Percentiles rank a stretch among this genome's conserved stretches.
phyloP scores from a whole-genome alignment of 2,797 vertebrate genomes.

The Nasua narica region DNA sequence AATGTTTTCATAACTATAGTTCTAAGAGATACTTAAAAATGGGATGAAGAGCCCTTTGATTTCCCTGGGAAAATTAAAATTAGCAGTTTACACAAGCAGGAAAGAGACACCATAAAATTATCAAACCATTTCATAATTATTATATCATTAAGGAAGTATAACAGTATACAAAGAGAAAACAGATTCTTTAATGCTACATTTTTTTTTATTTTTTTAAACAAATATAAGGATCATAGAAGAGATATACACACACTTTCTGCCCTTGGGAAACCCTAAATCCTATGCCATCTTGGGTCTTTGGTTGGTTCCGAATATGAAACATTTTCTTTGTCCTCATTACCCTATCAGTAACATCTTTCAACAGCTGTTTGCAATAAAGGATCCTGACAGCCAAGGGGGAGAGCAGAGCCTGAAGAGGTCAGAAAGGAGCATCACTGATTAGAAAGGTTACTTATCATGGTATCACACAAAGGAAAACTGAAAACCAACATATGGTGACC shows the following conservation, averaged over 20 bases:
- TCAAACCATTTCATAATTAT: not conserved
- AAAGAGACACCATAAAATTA: not conserved
- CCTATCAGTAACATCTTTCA: conserved; percentile 70
- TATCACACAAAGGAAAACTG: conserved; percentile 68
- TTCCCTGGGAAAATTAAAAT: conserved; percentile 1
- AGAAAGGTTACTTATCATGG: conserved; percentile 81
- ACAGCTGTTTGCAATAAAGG: conserved; percentile 87
- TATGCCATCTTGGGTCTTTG: conserved; percentile 68
- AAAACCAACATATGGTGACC: conserved; percentile 46
- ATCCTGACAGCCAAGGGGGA: conserved; percentile 59
- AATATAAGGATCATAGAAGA: conserved; percentile 79
- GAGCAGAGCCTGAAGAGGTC: conserved; percentile 78
- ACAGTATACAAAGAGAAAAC: conserved; percentile 25
- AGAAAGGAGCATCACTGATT: conserved; percentile 66
- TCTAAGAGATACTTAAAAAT: not conserved
- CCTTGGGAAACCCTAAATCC: conserved; percentile 76
- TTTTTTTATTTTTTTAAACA: not conserved
- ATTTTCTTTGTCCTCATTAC: conserved; percentile 48
- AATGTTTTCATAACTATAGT: not conserved
- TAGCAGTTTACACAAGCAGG: not conserved
- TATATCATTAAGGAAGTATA: conserved; percentile 53
- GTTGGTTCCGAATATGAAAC: conserved; percentile 64
- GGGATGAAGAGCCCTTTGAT: not conserved
- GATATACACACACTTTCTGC: conserved; percentile 77
- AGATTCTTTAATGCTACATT: not conserved